Conservation (phyloP, 2,113 vertebrate species). For the Hippolais icterina region DNA sequence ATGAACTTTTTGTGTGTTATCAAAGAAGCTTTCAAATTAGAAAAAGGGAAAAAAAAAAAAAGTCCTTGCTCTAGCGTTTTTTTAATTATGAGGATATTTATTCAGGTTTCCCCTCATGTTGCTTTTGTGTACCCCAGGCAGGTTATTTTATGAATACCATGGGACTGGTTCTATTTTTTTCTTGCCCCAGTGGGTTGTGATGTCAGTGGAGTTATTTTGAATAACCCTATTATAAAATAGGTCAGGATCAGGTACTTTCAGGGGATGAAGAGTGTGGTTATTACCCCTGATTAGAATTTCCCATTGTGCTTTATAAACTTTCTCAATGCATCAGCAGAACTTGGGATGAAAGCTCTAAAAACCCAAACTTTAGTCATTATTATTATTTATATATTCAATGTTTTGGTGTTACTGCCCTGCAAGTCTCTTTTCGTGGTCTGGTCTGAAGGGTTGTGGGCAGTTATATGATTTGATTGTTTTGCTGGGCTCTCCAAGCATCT, state of each 20-base stretch:
- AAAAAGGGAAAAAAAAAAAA: background rate
- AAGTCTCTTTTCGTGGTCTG: background rate
- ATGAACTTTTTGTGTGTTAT: background rate
- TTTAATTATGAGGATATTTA: background rate
- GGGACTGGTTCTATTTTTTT: slow-evolving; percentile 5
- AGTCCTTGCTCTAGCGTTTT: background rate
- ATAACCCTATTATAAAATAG: slow-evolving; percentile 52
- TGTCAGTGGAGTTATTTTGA: slow-evolving; percentile 32
- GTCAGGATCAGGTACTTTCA: slow-evolving; percentile 25
- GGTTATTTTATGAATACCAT: background rate
- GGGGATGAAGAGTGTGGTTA: background rate
- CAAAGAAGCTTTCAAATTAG: background rate
- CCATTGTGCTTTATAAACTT: slow-evolving; percentile 33
- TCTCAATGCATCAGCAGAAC: slow-evolving; percentile 26
- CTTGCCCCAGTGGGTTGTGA: background rate
- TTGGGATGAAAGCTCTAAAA: slow-evolving; percentile 23
- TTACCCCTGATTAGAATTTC: slow-evolving; percentile 32
- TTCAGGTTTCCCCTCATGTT: background rate
- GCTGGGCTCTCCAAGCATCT: background rate
- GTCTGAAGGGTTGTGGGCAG: background rate
- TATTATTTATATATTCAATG: background rate
- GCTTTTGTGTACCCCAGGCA: background rate
- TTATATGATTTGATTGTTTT: background rate
- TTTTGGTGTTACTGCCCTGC: background rate
- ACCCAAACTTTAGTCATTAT: background rate